phyloP scores from a whole-genome alignment of 2,888 invertebrate species.

The Hydroisotoma schaefferi region DNA sequence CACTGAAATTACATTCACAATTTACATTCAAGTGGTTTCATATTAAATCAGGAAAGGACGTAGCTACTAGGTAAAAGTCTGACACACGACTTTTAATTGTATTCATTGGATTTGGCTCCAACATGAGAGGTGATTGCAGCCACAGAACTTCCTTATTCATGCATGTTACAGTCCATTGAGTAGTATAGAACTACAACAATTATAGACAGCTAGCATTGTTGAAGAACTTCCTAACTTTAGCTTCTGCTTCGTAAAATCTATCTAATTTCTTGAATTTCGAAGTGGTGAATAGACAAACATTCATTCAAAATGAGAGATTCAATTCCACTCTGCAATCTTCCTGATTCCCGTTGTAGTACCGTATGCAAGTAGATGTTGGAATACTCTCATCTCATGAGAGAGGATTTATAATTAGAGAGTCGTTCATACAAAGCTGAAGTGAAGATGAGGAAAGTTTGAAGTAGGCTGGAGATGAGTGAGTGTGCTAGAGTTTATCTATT shows the following conservation, averaged over 20 bases:
- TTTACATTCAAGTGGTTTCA: too few relatives aligned
- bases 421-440: constrained; percentile 12
- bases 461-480: too few relatives aligned
- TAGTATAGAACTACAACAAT: too few relatives aligned
- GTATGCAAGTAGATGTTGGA: background rate
- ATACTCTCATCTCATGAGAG: constrained; percentile 14
- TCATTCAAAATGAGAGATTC: constrained; percentile 10
- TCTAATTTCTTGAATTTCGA: constrained; percentile 11
- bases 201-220: too few relatives aligned
- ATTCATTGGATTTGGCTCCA: background rate
- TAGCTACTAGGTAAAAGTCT: background rate
- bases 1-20: too few relatives aligned
- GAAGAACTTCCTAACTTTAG: background rate
- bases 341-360: background rate
- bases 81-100: constrained; percentile 7
- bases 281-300: constrained; percentile 8
- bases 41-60: background rate
- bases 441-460: constrained; percentile 11
- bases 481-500: too few relatives aligned
- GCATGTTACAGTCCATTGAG: background rate
- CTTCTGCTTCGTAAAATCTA: background rate
- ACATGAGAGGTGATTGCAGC: background rate
- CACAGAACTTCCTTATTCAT: background rate
- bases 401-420: constrained; percentile 13
- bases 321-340: constrained; percentile 7